A percentile compares a stretch with the other conserved stretches of the same genome.
These are phyloP conservation scores for Anthoscopus minutus DNA, from an alignment of 2,113 vertebrate species.

Conservation along the genomic window DNA sequence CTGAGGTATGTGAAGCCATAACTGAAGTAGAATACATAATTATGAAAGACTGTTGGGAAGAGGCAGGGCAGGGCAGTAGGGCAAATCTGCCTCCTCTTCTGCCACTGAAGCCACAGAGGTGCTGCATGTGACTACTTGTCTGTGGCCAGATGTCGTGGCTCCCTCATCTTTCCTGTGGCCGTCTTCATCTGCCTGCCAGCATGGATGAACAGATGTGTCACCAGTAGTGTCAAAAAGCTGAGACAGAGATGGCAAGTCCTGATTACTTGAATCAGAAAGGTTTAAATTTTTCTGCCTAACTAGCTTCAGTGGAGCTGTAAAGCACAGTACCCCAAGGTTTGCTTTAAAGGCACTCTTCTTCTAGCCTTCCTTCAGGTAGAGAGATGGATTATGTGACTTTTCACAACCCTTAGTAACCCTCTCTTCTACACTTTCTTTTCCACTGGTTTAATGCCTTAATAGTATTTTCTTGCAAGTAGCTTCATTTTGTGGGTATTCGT, in stretches of 20 bases:
- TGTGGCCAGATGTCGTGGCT: neutral
- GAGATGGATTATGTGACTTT: neutral
- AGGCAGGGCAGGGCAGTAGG: neutral
- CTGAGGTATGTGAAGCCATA: neutral
- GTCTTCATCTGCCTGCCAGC: neutral
- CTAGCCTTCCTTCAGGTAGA: neutral
- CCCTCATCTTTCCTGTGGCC: neutral
- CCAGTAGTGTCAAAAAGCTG: neutral
- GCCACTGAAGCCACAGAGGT: too few species aligned
- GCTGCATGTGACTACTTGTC: neutral
- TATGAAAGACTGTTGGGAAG: neutral
- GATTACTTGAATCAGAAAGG: neutral
- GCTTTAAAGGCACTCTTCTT: neutral
- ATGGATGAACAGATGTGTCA: neutral
- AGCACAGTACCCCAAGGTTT: neutral
- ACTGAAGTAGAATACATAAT: neutral
- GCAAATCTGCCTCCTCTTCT: neutral
- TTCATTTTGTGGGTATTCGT: neutral
- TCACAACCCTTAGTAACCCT: neutral
- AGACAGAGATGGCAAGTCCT: neutral
- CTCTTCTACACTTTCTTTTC: neutral
- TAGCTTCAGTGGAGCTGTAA: neutral
- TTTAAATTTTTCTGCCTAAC: neutral
- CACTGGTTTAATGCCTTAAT: neutral
- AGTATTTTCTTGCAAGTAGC: neutral